Evolutionary conservation across 2,113 vertebrate genomes (phyloP).

Genomic region (Corvus cornix): DNA sequence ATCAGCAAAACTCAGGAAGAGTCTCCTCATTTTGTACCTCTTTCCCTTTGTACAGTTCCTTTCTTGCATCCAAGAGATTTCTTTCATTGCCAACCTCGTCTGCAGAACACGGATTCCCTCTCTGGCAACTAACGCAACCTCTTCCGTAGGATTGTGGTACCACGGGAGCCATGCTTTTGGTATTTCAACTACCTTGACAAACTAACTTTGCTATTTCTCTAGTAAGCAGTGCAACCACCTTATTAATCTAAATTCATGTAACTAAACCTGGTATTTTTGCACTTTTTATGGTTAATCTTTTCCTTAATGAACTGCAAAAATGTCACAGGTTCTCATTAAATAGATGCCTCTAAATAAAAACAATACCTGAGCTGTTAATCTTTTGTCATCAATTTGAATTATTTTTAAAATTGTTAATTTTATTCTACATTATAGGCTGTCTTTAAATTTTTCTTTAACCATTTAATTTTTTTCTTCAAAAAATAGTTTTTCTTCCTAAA

Average conservation of each 20-base stretch:
- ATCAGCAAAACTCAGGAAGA: background rate
- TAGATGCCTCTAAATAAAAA: background rate
- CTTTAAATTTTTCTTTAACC: background rate
- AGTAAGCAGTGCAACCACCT: background rate
- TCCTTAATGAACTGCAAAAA: background rate
- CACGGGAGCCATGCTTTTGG: background rate
- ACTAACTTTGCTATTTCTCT: background rate
- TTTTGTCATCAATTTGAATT: background rate
- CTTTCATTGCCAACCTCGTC: background rate
- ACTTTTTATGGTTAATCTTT: background rate
- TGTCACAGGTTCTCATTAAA: background rate
- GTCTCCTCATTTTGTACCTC: background rate
- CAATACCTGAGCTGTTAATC: background rate
- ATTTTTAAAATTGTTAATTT: background rate
- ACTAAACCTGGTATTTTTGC: background rate
- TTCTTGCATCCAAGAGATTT: background rate
- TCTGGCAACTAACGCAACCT: background rate
- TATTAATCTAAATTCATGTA: background rate
- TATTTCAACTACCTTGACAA: background rate
- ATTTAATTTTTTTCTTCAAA: background rate
- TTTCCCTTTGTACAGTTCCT: background rate
- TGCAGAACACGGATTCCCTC: background rate
- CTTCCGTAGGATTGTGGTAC: background rate
- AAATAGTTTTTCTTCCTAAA: background rate
- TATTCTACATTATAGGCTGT: background rate